Base-by-base conservation (phyloP, 2,797 vertebrate species). In the Heterohyrax brucei region DNA sequence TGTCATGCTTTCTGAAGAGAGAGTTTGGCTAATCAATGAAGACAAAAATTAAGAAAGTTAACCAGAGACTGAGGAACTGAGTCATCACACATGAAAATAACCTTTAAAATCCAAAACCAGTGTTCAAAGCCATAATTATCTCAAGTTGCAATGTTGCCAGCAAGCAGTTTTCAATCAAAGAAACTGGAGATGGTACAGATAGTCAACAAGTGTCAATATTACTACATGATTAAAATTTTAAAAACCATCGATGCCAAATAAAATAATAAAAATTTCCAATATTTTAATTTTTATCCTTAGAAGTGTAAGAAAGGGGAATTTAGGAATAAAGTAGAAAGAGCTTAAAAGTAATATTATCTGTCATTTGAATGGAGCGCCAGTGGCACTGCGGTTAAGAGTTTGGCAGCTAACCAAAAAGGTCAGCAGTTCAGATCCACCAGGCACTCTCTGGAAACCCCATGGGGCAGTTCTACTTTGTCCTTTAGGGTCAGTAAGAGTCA, bases 71-170 rank as follows among this genome's bases (percentile, higher is more conserved):
- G 59, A 81, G 70, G 19, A n/a, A 33, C 48, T 68, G 50, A 91
- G 70, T 94, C 90, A 93, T 82, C 94, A 91, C 78, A 91, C 95
- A 94, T 94, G 73, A 96, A 94, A 95, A 85, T 70, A 95, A 89
- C 14, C 56, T 92, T 95, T 56, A 90, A 48, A 87, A 95, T 94
- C 95, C 59, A 90, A 75, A 93, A 75, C 83, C 84, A 50, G 13
- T 73, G 62, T 28, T 3, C n/a, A 93, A 95, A 88, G 22, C 80
- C 92, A 83, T 93, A 95, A 96, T 93, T 86, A 96, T 91, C 89
- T 95, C 30, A 82, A 92, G 70, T 73, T 86, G 48, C 72, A 72
- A 75, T 86, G 39, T 81, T 87, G 44, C 84, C 94, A 89, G 86
- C 56, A 84, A 90, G 85, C 19, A 56, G 82, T 61, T 96, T 94